Evolutionary conservation across 2,888 invertebrate species (phyloP), one percentile per base, ranked within the genome.

Genomic region (Chymomyza caudatula): DNA sequence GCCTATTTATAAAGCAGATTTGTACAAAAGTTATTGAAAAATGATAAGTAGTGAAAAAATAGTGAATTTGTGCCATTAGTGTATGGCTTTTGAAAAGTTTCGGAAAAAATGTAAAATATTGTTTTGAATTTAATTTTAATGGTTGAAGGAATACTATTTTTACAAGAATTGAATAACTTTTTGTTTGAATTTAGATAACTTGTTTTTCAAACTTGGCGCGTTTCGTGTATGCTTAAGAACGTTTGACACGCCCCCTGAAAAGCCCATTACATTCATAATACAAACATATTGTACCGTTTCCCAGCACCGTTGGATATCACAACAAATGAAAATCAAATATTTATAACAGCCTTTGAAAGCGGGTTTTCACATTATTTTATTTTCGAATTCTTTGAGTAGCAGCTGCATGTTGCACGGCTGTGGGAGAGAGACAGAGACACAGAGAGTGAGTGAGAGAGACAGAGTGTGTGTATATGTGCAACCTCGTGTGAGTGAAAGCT

Each of bases 291-390:
- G 11, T 37, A 37, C 8, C 29, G 29, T 15, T 47, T 47, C n/a
- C 47, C 47, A 37, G 37, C 4, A 17, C 5, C n/a, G 47, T 19
- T 17, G 47, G 60, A 64, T 51, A 57, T 67, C 60, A 23, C 65
- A 57, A 37, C 51, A 69, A 78, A 85, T 74, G 67, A 72, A 72
- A 69, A 70, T 74, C 57, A 84, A 85, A 78, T 78, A 78, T 79
- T 78, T 78, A 81, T 81, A 69, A 22, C 66, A 61, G 54, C 68
- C 65, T 65, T 77, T 73, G 67, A 58, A 58, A 55, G 54, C 51
- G 29, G 29, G 29, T 29, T 29, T 29, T 29, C 29, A 8, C 29
- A 2, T 37, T 37, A 11, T 37, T 13, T 29, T 29, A 8, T 29
- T 13, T 37, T 37, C 11, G 29, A 37, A 11, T 37, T 37, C 29